Conservation (phyloP, 2,113 vertebrate species). For the Phyllostomus hastatus region DNA sequence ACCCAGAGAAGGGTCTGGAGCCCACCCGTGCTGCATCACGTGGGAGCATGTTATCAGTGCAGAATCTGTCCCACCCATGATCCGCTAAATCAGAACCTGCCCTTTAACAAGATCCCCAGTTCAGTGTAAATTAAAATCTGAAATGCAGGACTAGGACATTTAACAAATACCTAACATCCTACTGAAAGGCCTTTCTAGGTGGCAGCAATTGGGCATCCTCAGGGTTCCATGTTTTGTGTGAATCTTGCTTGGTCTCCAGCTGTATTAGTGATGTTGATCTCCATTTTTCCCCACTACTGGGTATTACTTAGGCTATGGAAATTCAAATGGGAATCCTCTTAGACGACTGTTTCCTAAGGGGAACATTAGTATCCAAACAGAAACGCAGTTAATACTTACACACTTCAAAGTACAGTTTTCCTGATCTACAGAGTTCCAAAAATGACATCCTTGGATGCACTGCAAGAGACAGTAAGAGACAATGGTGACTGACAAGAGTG, state of each 20-base stretch:
- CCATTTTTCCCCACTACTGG: not conserved
- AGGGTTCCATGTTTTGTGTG: not conserved
- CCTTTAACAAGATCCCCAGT: not conserved
- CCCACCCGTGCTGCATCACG: not conserved
- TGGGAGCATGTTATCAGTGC: not conserved
- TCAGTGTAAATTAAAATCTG: not conserved
- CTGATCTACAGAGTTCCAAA: conserved; percentile 72
- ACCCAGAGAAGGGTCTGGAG: not conserved
- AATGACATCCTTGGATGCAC: conserved; percentile 77
- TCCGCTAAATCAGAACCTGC: not conserved
- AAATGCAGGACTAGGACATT: not conserved
- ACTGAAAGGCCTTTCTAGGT: not conserved
- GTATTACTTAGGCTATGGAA: not conserved
- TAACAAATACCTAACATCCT: not conserved
- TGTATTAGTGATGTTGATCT: not conserved
- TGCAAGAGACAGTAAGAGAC: conserved; percentile 52
- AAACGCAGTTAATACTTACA: conserved; percentile 75
- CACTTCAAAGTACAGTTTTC: conserved; percentile 71
- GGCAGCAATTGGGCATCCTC: not conserved
- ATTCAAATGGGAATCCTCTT: not conserved
- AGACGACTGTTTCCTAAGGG: not conserved
- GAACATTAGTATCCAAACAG: not conserved
- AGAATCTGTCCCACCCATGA: not conserved
- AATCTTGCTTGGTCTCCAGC: not conserved
- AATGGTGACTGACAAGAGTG: not conserved